Evolutionary conservation across 2,113 vertebrate genomes (phyloP), one percentile per base, ranked within the genome.

Genomic region (Pleuronectes platessa): DNA sequence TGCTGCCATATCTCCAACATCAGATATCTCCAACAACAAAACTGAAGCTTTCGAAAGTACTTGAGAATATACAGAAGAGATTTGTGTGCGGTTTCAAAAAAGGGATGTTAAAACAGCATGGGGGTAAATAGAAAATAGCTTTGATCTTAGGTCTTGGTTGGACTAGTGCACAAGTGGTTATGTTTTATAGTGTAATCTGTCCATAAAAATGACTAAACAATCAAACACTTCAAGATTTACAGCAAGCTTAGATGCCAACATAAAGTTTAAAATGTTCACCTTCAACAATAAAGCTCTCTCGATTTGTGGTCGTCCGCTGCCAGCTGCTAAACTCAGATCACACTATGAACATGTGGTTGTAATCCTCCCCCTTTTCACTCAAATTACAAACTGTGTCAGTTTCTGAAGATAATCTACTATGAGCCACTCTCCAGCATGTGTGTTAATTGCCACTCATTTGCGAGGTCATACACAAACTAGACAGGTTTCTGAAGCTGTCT

Each of bases 281-380:
- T 78, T 58, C 1, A 23, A 74, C 45, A 72, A 26, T 63, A 78
- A 79, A 60, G 40, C 21, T 0, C 9, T 73, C 72, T 69, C 64
- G 55, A 71, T 74, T 37, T 80, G 76, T n/a, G 64, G 79, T 53
- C 61, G 66, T 76, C 55, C 78, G 60, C 69, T 76, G 71, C 76
- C 87, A 90, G 82, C 82, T 87, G 82, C 66, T 82, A 60, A 27
- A 65, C 76, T 74, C 64, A 15, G 49, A 71, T 71, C 62, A 5
- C 78, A 76, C 74, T 68, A 27, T 15, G 63, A 87, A 90, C 90
- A 92, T 91, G 89, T 92, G 85, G 76, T 88, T 89, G 80, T 88
- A 88, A 90, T 92, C 90, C 77, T 4, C 23, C 53, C 21, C 35
- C 72, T 60, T 77, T 84, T 84, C 76, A 85, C 88, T 86, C 84